Evolutionary conservation across 2,797 vertebrate species (phyloP).

Genomic region (Cossypha heuglini): DNA sequence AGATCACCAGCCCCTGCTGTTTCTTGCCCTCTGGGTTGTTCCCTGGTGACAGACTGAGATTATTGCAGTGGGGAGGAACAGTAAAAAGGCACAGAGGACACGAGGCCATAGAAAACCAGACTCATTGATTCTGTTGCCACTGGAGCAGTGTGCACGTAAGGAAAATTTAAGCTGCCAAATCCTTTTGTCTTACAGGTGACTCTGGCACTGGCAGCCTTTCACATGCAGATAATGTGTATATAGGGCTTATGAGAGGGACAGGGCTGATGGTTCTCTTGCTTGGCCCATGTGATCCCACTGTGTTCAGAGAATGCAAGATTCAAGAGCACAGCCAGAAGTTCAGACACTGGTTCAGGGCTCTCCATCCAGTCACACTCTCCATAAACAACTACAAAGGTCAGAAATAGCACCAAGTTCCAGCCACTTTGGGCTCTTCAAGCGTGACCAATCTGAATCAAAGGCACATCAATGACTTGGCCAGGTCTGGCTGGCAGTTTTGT

Average conservation of each 20-base stretch:
- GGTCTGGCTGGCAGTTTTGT: background rate
- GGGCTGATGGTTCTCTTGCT: background rate
- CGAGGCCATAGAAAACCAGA: background rate
- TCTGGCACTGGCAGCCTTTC: background rate
- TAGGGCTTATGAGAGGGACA: background rate
- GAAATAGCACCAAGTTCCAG: background rate
- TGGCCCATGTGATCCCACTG: accelerated
- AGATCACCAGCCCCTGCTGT: background rate
- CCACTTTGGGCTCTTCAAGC: background rate
- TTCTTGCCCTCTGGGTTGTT: background rate
- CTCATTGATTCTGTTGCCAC: background rate
- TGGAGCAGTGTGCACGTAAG: background rate
- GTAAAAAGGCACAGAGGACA: background rate
- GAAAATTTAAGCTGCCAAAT: background rate
- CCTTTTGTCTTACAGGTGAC: background rate
- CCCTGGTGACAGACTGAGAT: background rate
- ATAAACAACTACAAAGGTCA: background rate
- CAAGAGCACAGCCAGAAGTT: background rate
- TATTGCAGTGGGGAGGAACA: background rate
- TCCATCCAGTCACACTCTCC: background rate
- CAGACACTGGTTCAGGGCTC: background rate
- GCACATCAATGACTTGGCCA: background rate
- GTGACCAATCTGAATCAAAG: background rate
- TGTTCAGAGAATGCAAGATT: background rate
- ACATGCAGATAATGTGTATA: background rate